A percentile compares a stretch with the other conserved stretches of the same genome.
Conservation (phyloP, 2,797 vertebrate species). For the Scleropages formosus region DNA sequence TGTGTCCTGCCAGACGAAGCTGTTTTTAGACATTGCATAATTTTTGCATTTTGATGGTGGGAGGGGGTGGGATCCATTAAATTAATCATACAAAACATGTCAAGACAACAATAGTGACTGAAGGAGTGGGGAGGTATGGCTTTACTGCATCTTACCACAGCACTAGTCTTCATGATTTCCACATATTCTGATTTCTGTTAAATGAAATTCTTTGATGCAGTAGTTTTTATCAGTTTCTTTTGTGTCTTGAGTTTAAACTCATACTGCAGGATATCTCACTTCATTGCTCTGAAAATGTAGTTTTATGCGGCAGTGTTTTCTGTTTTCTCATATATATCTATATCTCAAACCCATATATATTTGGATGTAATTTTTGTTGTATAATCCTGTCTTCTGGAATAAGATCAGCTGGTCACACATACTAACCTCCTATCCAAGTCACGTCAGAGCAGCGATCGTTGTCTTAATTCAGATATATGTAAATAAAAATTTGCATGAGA, state of each 20-base stretch:
- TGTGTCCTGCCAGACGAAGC: not conserved
- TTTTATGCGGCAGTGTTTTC: not conserved
- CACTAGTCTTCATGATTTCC: not conserved
- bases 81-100: not conserved
- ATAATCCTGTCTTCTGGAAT: not conserved
- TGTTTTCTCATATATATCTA: not conserved
- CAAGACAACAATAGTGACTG: not conserved
- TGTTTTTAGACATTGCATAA: not conserved
- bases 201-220: not conserved
- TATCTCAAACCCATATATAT: not conserved
- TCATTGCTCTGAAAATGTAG: not conserved
- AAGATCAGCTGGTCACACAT: conserved; percentile 6
- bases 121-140: no score
- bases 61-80: not conserved
- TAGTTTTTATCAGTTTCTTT: not conserved
- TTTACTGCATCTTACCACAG: not conserved
- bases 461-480: conserved; percentile 39
- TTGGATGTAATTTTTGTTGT: not conserved
- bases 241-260: not conserved
- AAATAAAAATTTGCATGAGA: conserved; percentile 38
- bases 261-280: not conserved
- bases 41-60: not conserved
- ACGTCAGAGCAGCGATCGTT: conserved; percentile 17
- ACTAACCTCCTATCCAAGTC: not conserved
- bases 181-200: not conserved